A percentile compares a stretch with the other conserved stretches of the same genome.
Evolutionary conservation across 1,140 invertebrate genomes (phyloP).

Genomic region (Telenomus remus): DNA sequence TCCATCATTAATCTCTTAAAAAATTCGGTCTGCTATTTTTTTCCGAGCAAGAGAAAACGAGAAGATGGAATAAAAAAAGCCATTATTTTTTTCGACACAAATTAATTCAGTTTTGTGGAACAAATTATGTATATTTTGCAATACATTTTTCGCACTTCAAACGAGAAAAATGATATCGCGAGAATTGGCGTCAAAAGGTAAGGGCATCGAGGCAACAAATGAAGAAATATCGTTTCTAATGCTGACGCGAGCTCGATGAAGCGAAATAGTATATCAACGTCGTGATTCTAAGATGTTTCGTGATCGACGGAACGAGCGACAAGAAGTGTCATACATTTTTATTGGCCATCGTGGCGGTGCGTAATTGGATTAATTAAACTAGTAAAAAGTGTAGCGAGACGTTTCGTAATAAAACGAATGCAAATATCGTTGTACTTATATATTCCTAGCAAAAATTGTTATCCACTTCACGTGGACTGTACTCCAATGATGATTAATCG

Average conservation of each 20-base stretch:
- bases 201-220: constrained; percentile 31
- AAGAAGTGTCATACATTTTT: constrained; percentile 21
- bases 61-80: too few relatives aligned
- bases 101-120: too few relatives aligned
- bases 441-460: too few relatives aligned
- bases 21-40: too few relatives aligned
- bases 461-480: neutral
- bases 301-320: constrained; percentile 2
- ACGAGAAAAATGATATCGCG: too few relatives aligned
- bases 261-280: constrained; percentile 34
- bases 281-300: constrained; percentile 37
- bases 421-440: constrained; percentile 6
- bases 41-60: too few relatives aligned
- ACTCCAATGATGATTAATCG: constrained; percentile 25
- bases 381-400: too few relatives aligned
- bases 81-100: too few relatives aligned
- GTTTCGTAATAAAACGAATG: constrained; percentile 5
- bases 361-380: constrained; percentile 33
- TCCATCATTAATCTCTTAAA: too few relatives aligned
- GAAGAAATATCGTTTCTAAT: constrained; percentile 22
- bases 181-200: constrained; percentile 12
- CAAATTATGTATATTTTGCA: too few relatives aligned
- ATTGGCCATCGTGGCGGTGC: constrained; percentile 8
- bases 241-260: constrained; percentile 31
- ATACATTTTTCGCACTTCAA: too few relatives aligned